phyloP scores from a whole-genome alignment of 2,888 invertebrate genomes.

The Willowsia nigromaculata region DNA sequence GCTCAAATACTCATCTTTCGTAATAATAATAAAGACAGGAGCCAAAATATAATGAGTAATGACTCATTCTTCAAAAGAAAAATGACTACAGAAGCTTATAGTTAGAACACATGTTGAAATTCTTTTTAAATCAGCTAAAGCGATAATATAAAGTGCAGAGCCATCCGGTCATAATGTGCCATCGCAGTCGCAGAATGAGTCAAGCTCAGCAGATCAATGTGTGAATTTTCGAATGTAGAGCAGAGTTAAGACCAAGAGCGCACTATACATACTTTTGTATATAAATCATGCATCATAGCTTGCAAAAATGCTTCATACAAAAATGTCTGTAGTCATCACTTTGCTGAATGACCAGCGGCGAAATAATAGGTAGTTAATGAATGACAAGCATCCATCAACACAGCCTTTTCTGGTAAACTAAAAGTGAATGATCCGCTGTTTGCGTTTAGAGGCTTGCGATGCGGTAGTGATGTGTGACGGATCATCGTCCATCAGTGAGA shows the following conservation, averaged over 20 bases:
- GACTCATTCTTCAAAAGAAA: not conserved
- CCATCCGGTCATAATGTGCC: not conserved
- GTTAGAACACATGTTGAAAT: not conserved
- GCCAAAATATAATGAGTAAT: not conserved
- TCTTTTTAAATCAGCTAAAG: not conserved
- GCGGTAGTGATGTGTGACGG: not conserved
- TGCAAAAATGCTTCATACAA: not conserved
- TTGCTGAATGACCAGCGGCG: constrained; percentile 10
- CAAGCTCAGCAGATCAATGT: not conserved
- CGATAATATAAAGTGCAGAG: not conserved
- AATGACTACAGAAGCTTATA: not conserved
- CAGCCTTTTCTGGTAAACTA: not conserved
- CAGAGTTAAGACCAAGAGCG: not conserved
- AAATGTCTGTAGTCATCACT: not conserved
- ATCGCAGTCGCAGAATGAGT: not conserved
- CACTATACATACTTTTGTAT: too few relatives aligned
- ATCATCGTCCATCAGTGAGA: not conserved
- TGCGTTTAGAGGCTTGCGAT: not conserved
- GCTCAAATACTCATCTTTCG: not conserved
- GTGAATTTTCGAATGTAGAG: constrained; percentile 9
- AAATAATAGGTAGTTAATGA: not conserved
- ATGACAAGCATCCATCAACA: constrained; percentile 27
- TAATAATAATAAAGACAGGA: not conserved
- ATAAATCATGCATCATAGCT: not conserved
- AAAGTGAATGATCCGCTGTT: not conserved